A percentile compares a stretch with the other conserved stretches of the same genome.
Conservation (phyloP, 2,113 vertebrate genomes). For the Pavo muticus region DNA sequence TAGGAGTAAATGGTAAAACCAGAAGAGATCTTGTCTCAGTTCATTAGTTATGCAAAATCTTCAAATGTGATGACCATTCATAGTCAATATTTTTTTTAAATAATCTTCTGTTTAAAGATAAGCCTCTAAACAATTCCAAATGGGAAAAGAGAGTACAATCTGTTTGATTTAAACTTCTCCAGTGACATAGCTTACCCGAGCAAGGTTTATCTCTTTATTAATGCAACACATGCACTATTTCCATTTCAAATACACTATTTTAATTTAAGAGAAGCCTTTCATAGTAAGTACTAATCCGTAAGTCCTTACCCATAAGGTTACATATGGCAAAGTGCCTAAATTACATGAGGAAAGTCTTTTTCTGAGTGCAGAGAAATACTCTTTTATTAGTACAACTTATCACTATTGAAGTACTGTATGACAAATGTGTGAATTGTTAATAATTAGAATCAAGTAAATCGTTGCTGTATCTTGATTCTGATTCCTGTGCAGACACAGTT, state of each 20-base stretch:
- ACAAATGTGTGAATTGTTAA: conserved; percentile 41
- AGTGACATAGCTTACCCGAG: background rate
- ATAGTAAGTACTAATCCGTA: conserved; percentile 3
- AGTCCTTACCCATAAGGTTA: conserved; percentile 16
- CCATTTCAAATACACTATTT: background rate
- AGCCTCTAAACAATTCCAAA: conserved; percentile 23
- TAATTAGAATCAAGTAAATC: conserved; percentile 23
- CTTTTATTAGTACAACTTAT: conserved; percentile 24
- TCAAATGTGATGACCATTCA: background rate
- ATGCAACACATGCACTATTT: conserved; percentile 34
- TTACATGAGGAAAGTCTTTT: background rate
- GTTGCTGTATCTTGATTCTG: background rate
- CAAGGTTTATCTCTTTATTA: conserved; percentile 30
- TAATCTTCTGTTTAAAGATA: background rate
- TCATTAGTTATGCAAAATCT: background rate
- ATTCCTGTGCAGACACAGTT: background rate
- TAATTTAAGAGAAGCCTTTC: background rate
- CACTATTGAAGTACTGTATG: background rate
- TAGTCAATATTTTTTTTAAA: background rate
- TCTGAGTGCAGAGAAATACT: background rate
- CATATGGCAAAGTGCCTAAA: conserved; percentile 4
- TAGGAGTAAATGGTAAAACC: background rate
- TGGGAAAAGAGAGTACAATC: background rate
- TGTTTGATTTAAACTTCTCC: conserved; percentile 28
- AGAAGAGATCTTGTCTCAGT: background rate